Percentiles rank a stretch among this genome's conserved stretches.
Evolutionary conservation across 2,113 vertebrate species (phyloP).

Genomic region (Paralichthys olivaceus): DNA sequence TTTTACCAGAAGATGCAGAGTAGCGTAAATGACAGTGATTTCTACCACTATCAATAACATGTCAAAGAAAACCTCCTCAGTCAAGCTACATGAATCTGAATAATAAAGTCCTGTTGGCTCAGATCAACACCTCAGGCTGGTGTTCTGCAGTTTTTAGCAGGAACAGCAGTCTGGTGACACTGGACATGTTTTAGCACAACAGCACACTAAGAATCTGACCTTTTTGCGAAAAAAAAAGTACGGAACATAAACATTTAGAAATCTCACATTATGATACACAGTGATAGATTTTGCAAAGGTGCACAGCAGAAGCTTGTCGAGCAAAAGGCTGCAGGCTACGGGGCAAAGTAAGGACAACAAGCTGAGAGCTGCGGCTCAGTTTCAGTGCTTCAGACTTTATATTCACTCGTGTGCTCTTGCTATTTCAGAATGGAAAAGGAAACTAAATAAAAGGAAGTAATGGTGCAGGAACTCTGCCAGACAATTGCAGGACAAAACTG

Average conservation of each 20-base stretch:
- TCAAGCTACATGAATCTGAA: background rate
- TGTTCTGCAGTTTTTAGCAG: background rate
- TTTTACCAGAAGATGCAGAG: background rate
- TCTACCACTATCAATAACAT: background rate
- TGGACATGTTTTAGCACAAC: conserved; percentile 3
- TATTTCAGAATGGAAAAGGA: background rate
- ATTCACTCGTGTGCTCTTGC: background rate
- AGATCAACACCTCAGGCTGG: background rate
- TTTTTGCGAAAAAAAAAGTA: background rate
- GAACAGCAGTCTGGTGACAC: conserved; percentile 10
- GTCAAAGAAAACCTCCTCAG: no score
- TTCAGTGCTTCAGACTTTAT: conserved; percentile 14
- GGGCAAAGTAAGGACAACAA: background rate
- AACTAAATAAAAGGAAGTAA: background rate
- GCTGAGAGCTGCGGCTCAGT: background rate
- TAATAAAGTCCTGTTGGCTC: background rate
- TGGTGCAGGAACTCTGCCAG: background rate
- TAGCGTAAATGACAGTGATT: background rate
- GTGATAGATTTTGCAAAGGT: conserved; percentile 18
- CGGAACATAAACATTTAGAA: conserved; percentile 22
- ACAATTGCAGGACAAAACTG: background rate
- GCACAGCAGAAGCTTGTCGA: conserved; percentile 4
- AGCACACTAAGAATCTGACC: background rate
- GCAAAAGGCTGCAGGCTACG: background rate
- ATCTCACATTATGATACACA: conserved; percentile 13